These are phyloP conservation scores for Tenualosa ilisha DNA, from an alignment of 2,797 vertebrate genomes.

Conservation along the genomic window DNA sequence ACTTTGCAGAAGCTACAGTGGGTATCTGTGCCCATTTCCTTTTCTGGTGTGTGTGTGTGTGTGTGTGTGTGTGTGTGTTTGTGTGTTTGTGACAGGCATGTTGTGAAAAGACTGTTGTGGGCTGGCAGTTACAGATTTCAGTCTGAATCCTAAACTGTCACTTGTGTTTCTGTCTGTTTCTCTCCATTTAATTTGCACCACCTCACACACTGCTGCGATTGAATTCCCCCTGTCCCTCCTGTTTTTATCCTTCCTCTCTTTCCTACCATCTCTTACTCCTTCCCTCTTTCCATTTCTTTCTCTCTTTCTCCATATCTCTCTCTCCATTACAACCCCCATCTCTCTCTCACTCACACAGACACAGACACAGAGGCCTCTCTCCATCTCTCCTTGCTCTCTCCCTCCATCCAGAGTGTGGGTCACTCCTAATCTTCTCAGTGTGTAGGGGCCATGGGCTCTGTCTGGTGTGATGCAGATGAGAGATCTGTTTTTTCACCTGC, in stretches of 20 bases:
- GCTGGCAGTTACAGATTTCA: neutral
- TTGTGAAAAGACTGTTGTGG: neutral
- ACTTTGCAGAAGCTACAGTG: neutral
- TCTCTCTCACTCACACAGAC: neutral
- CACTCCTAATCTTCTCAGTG: neutral
- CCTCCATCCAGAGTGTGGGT: neutral
- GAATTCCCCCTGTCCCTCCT: neutral
- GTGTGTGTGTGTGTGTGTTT: neutral
- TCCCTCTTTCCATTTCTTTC: neutral
- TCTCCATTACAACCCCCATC: neutral
- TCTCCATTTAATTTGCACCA: neutral
- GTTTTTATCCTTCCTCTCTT: too few relatives aligned
- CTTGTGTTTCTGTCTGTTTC: neutral
- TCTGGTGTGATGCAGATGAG: constrained; percentile 2
- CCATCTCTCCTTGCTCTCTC: neutral
- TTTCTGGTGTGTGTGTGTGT: neutral
- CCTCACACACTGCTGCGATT: neutral
- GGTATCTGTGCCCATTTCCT: neutral
- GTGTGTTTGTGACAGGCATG: neutral
- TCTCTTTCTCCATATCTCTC: neutral
- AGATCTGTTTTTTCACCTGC: neutral
- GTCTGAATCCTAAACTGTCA: neutral
- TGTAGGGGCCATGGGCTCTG: neutral
- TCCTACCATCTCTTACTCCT: neutral
- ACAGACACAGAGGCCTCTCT: neutral